These are phyloP conservation scores for Ceratina australensis DNA, from an alignment of 1,140 invertebrate species.

Conservation along the genomic window DNA sequence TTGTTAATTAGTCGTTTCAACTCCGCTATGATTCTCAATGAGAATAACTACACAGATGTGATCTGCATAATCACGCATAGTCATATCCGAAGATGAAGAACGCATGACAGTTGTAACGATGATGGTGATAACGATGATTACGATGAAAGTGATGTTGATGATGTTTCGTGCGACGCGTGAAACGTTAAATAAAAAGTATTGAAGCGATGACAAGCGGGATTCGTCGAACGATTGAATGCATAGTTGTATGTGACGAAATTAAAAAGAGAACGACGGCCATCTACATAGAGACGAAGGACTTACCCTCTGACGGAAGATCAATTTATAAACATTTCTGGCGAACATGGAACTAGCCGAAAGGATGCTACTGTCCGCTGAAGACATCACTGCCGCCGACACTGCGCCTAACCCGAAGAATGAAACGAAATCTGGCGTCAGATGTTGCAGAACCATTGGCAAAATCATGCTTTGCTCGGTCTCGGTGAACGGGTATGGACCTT, in stretches of 20 bases:
- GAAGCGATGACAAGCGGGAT: background rate
- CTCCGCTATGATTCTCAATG: background rate
- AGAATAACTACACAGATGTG: background rate
- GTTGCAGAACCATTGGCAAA: slow-evolving; percentile 97
- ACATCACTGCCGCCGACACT: slow-evolving; percentile 99
- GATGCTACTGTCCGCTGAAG: slow-evolving; percentile 98
- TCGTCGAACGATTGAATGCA: slow-evolving; percentile 11
- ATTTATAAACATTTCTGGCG: slow-evolving; percentile 97
- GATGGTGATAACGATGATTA: background rate
- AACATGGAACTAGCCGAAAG: slow-evolving; percentile 99
- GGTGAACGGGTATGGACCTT: slow-evolving; percentile 86
- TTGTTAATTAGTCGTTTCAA: too few relatives aligned
- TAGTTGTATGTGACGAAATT: background rate
- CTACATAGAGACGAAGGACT: slow-evolving; percentile 60
- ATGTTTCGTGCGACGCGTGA: background rate
- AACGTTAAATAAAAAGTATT: slow-evolving; percentile 4
- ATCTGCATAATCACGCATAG: background rate
- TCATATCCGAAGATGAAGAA: background rate
- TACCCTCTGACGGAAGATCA: slow-evolving; percentile 95
- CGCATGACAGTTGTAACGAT: slow-evolving; percentile 3
- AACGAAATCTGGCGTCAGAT: slow-evolving; percentile 95
- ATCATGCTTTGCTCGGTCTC: slow-evolving; percentile 93
- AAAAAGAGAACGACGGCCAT: background rate
- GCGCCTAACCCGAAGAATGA: slow-evolving; percentile 98
- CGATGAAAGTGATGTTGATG: background rate